A percentile compares a stretch with the other conserved stretches of the same genome.
Evolutionary conservation across 2,113 vertebrate species (phyloP).

Genomic region (Pollachius pollachius): DNA sequence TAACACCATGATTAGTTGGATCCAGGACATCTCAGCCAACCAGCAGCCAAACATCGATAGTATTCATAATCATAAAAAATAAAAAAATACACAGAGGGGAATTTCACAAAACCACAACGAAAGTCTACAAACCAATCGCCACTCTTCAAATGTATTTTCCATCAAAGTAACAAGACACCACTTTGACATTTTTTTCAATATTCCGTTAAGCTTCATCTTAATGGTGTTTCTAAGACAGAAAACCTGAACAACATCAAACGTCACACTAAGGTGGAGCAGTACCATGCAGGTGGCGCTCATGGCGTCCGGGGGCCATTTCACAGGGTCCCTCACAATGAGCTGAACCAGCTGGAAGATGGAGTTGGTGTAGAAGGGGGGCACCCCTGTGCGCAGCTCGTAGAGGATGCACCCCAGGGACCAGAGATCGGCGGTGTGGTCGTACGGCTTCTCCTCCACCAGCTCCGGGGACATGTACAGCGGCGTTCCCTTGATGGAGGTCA

Average conservation of each 20-base stretch:
- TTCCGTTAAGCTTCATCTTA: no score
- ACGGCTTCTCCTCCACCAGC: conserved; percentile 90
- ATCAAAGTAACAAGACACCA: no score
- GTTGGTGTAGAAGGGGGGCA: conserved; percentile 92
- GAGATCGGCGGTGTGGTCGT: conserved; percentile 91
- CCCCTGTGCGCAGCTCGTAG: conserved; percentile 91
- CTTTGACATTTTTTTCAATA: no score
- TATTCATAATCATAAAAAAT: no score
- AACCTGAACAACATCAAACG: no score
- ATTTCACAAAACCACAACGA: no score
- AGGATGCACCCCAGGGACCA: conserved; percentile 97
- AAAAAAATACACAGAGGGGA: no score
- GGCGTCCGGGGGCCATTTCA: conserved; percentile 82
- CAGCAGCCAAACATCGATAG: no score
- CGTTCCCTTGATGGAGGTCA: conserved; percentile 96
- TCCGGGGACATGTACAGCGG: conserved; percentile 98
- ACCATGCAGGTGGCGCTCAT: conserved; percentile 88
- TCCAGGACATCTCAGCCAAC: no score
- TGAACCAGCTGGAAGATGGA: conserved; percentile 94
- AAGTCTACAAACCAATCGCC: no score
- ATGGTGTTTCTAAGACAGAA: no score
- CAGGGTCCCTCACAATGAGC: conserved; percentile 84
- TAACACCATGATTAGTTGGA: neutral
- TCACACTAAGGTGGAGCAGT: conserved; percentile 13
- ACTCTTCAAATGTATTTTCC: no score